Conservation (phyloP, 2,113 vertebrate genomes). For the Mesitornis unicolor region DNA sequence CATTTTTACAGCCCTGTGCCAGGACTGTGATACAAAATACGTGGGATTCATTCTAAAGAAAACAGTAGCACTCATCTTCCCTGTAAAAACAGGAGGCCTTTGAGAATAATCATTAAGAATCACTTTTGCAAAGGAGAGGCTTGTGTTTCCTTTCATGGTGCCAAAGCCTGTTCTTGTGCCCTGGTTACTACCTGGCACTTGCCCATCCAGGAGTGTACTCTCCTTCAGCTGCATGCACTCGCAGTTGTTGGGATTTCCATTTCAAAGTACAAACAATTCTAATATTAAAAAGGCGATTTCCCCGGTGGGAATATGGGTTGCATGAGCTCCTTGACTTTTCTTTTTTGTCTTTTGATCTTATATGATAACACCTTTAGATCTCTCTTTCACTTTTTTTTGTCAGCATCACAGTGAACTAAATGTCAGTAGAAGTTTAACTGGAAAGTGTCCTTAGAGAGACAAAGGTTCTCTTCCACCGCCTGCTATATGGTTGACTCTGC, state of each 20-base stretch:
- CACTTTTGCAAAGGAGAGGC: not conserved
- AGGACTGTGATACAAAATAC: constrained; percentile 14
- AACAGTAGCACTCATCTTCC: not conserved
- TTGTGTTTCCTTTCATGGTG: not conserved
- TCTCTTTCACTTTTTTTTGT: not conserved
- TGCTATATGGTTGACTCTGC: not conserved
- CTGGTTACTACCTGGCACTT: constrained; percentile 8
- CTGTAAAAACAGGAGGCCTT: not conserved
- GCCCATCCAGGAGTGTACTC: constrained; percentile 6
- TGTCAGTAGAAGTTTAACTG: constrained; percentile 45
- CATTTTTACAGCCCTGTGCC: constrained; percentile 38
- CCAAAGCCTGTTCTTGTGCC: not conserved
- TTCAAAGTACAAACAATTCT: constrained; percentile 59
- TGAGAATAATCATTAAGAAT: constrained; percentile 41
- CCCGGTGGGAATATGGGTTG: constrained; percentile 5
- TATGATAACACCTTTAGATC: constrained; percentile 36
- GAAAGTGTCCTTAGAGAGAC: constrained; percentile 16
- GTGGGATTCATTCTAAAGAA: constrained; percentile 35
- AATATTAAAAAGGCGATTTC: constrained; percentile 46
- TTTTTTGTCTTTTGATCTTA: not conserved
- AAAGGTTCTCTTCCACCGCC: not conserved
- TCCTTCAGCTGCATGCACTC: not conserved
- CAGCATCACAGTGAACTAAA: constrained; percentile 44
- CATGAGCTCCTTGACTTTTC: constrained; percentile 45
- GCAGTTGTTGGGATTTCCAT: constrained; percentile 53